A percentile compares a stretch with the other conserved stretches of the same genome.
These are phyloP conservation scores for Aviceda subcristata DNA, from an alignment of 2,113 vertebrate species.

Conservation along the genomic window DNA sequence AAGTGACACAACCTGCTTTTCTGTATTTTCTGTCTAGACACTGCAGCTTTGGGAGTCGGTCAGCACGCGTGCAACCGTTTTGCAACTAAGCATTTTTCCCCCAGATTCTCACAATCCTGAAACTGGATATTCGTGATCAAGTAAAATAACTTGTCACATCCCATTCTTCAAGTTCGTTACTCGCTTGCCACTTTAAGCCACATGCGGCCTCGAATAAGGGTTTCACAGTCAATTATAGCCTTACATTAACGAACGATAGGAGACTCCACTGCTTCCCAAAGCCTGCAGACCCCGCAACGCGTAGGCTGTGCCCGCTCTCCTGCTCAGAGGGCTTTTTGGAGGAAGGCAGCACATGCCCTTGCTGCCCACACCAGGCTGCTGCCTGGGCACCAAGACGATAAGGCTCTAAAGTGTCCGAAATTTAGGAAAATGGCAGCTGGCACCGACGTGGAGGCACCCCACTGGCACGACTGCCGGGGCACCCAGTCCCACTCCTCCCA, in stretches of 20 bases:
- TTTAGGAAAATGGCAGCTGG: slow-evolving; percentile 80
- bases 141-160: not conserved
- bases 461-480: slow-evolving; percentile 57
- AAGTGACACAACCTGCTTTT: slow-evolving; percentile 49
- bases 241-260: rapidly evolving
- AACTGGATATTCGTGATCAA: not conserved
- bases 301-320: not conserved
- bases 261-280: not conserved
- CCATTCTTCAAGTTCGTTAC: not conserved
- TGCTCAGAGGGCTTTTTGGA: not conserved
- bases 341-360: not conserved
- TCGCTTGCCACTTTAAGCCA: not conserved
- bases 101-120: not conserved
- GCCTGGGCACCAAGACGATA: not conserved
- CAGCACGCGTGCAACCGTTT: not conserved
- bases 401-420: slow-evolving; percentile 70
- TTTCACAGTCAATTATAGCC: rapidly evolving
- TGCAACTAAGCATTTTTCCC: slow-evolving; percentile 1
- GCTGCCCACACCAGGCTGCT: not conserved
- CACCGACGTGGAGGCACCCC: slow-evolving; percentile 43
- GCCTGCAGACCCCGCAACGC: rapidly evolving
- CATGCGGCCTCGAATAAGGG: not conserved
- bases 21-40: slow-evolving; percentile 42
- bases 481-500: not conserved
- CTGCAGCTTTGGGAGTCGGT: not conserved